Conservation (phyloP, 2,888 invertebrate genomes). For the Crocallis elinguaria region DNA sequence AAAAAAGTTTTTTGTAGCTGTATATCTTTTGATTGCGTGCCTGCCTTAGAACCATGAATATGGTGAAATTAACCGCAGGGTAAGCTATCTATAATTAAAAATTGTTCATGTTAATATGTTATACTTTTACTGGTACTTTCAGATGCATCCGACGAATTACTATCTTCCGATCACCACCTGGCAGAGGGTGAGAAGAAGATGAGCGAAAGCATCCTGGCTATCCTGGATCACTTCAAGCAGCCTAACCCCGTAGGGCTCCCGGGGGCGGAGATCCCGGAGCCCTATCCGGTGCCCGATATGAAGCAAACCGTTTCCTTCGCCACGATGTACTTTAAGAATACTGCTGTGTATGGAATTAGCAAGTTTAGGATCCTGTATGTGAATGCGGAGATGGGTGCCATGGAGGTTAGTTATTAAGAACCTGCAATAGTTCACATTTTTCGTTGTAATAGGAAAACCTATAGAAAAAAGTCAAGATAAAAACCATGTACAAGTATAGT, state of each 20-base stretch:
- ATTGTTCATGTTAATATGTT: too few species aligned
- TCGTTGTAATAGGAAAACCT: too few species aligned
- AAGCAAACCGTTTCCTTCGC: slow-evolving; percentile 89
- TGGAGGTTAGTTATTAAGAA: slow-evolving; percentile 86
- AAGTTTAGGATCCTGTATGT: slow-evolving; percentile 90
- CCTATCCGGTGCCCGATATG: slow-evolving; percentile 91
- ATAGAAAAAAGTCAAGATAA: too few species aligned
- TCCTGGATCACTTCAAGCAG: slow-evolving; percentile 92
- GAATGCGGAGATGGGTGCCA: slow-evolving; percentile 88
- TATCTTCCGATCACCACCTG: slow-evolving; percentile 43
- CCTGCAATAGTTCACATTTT: too few species aligned
- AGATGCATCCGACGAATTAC: slow-evolving; percentile 41
- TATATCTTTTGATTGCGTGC: too few species aligned
- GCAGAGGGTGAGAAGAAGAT: slow-evolving; percentile 86
- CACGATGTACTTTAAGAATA: slow-evolving; percentile 88
- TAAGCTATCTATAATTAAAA: too few species aligned
- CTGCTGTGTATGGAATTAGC: slow-evolving; percentile 90
- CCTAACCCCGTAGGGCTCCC: slow-evolving; percentile 93
- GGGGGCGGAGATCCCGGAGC: slow-evolving; percentile 91
- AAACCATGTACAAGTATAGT: too few species aligned
- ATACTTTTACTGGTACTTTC: slow-evolving; percentile 11
- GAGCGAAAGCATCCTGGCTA: slow-evolving; percentile 88
- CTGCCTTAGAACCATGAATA: too few species aligned
- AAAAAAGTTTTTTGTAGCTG: too few species aligned
- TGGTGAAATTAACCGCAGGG: too few species aligned